phyloP scores from a whole-genome alignment of 2,888 invertebrate genomes.

The Hydraecia micacea region DNA sequence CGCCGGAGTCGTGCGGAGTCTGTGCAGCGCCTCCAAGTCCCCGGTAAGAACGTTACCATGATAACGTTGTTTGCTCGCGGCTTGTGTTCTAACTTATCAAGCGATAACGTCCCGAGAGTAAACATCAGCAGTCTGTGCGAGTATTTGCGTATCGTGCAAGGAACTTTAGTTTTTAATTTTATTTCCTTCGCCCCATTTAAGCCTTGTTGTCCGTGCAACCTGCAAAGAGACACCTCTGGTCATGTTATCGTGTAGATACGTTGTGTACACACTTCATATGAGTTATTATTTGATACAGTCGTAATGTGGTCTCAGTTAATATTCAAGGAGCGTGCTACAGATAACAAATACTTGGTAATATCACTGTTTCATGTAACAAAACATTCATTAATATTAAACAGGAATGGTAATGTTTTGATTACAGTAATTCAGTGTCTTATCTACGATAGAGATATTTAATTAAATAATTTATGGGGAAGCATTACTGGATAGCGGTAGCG shows the following conservation, averaged over 20 bases:
- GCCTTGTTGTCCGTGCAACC: slow-evolving; percentile 78
- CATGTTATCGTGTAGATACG: slow-evolving; percentile 74
- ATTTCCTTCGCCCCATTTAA: slow-evolving; percentile 77
- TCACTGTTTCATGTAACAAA: slow-evolving; percentile 28
- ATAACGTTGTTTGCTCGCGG: slow-evolving; percentile 87
- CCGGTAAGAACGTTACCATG: slow-evolving; percentile 86
- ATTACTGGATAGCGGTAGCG: slow-evolving; percentile 32
- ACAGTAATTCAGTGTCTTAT: slow-evolving; percentile 34
- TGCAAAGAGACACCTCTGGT: slow-evolving; percentile 80
- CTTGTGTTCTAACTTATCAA: slow-evolving; percentile 90
- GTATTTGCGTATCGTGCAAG: slow-evolving; percentile 87
- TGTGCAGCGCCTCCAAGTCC: slow-evolving; percentile 80
- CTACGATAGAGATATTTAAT: slow-evolving; percentile 50
- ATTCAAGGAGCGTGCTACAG: slow-evolving; percentile 58
- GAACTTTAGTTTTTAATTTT: slow-evolving; percentile 83
- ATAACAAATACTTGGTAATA: slow-evolving; percentile 53
- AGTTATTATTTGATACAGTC: slow-evolving; percentile 61
- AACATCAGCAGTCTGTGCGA: slow-evolving; percentile 87
- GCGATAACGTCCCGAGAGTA: slow-evolving; percentile 86
- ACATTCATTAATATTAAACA: slow-evolving; percentile 40
- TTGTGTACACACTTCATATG: slow-evolving; percentile 63
- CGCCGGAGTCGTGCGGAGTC: slow-evolving; percentile 78
- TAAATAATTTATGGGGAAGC: slow-evolving; percentile 44
- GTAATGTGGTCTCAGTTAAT: slow-evolving; percentile 44
- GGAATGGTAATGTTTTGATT: slow-evolving; percentile 35